Base-by-base conservation (phyloP, 2,113 vertebrate genomes). In the Malurus cyaneus region DNA sequence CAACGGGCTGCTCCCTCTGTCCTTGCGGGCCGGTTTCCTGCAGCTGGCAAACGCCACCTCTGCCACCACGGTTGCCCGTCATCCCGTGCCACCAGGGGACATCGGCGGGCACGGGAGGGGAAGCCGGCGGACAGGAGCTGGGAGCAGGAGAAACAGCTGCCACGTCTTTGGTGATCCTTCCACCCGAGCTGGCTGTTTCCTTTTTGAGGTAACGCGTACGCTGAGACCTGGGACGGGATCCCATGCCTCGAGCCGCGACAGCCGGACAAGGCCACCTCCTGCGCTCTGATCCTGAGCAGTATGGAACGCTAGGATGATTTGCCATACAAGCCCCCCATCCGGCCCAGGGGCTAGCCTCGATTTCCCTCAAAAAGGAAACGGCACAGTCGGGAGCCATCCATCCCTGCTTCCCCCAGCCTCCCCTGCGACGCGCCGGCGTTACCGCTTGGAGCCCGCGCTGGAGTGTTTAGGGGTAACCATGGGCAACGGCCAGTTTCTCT, bases 391-490 rank as follows among this genome's bases (percentile, higher is more conserved):
- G 81, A 80, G 39, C 64, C 20, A 2, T 34, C 56, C 84, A 47
- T 52, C 73, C 49, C 69, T 41, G 18, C 39, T 60, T n/a, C 32
- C 32, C 79, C 91, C 72, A 92, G 0, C 70, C 93, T n/a, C 82
- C 47, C 64, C 4, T 3, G 72, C 3, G 1, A 20, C 6, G 4
- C 44, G 11, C 39, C 5, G 42, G 65, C 16, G 24, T 82, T 44
- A 12, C 85, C 2, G 74, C 88, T 76, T 0, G 31, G 90, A 95
- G 93, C 66, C 85, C 8, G 79, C 8, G 34, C 92, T 26, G 60
- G 93, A 60, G 81, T 92, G 93, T n/a, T 74, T 77, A 15, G 50
- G 66, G 32, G 96, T 96, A 95, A 93, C 94, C 94, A 97, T 93
- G n/a, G 93, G 88, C 81, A 93, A 96, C 95, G 10, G 12, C 76